Conservation (phyloP, 2,113 vertebrate genomes). For the Sialia sialis region DNA sequence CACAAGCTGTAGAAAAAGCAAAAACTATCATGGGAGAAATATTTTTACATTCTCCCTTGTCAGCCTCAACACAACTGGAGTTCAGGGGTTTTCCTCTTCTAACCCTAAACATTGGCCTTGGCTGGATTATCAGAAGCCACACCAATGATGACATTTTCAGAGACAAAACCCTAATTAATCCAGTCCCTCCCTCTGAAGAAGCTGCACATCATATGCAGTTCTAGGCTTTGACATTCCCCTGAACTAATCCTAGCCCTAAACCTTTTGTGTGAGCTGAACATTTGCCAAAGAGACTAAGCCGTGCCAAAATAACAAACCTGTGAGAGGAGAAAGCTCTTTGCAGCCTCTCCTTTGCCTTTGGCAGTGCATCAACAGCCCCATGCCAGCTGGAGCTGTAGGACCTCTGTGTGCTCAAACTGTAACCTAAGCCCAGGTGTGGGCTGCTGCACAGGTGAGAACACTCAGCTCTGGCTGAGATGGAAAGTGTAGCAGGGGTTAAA, state of each 20-base stretch:
- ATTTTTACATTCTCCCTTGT: not conserved
- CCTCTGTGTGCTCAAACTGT: not conserved
- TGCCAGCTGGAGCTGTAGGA: not conserved
- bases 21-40: not conserved
- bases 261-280: not conserved
- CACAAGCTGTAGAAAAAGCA: not conserved
- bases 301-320: not conserved
- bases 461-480: not conserved
- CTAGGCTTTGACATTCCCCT: not conserved
- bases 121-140: not conserved
- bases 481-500: not conserved
- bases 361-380: not conserved
- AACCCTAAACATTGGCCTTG: not conserved
- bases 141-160: not conserved
- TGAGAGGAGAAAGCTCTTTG: not conserved
- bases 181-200: not conserved
- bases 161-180: not conserved
- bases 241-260: not conserved
- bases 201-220: not conserved
- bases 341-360: not conserved
- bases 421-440: not conserved
- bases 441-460: not conserved
- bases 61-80: not conserved
- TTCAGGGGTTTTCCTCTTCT: not conserved
- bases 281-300: not conserved